Evolutionary conservation across 2,888 invertebrate genomes (phyloP).

Genomic region (Agrotis segetum): DNA sequence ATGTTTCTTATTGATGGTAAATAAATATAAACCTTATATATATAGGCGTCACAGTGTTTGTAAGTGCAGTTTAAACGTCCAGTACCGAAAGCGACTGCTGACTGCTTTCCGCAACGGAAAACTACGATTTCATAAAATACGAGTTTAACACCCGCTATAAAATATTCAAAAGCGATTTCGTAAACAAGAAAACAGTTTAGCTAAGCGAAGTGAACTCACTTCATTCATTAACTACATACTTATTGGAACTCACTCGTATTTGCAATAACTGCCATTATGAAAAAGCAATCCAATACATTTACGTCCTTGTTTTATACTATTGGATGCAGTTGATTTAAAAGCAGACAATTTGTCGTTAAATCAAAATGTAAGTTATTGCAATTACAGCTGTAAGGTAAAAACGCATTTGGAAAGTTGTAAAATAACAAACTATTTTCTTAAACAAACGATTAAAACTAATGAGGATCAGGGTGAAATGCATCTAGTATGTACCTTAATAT

Average conservation of each 20-base stretch:
- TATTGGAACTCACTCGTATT: neutral
- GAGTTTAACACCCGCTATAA: no score
- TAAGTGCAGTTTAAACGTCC: neutral
- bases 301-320: neutral
- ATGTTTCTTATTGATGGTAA: neutral
- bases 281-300: neutral
- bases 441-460: neutral
- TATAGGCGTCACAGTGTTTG: neutral
- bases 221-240: neutral
- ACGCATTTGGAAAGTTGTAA: neutral
- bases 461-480: slow-evolving; percentile 6
- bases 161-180: no score
- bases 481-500: neutral
- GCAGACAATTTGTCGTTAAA: neutral
- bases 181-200: neutral
- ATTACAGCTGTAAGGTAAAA: neutral
- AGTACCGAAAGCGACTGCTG: neutral
- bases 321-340: neutral
- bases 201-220: slow-evolving; percentile 1
- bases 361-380: slow-evolving; percentile 5
- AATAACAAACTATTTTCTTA: slow-evolving; percentile 16
- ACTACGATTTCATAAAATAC: no score
- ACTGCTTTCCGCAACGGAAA: neutral
- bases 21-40: neutral
- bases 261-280: neutral